A percentile compares a stretch with the other conserved stretches of the same genome.
Evolutionary conservation across 1,140 invertebrate genomes (phyloP).

Genomic region (Drosophila lacertosa): DNA sequence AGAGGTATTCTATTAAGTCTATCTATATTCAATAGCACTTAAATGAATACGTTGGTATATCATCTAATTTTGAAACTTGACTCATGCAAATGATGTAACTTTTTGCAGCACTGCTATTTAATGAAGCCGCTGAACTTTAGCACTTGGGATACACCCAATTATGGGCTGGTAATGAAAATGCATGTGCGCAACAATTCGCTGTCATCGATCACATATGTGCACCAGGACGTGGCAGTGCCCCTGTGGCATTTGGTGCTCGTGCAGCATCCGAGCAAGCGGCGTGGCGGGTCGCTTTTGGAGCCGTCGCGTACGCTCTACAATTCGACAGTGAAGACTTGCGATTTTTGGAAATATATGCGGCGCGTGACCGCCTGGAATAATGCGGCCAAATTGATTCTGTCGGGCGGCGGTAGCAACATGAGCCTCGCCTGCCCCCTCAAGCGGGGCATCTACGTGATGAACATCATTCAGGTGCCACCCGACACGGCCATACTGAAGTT

Average conservation of each 20-base stretch:
- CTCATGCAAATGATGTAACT: too few relatives aligned
- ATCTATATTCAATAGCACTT: too few relatives aligned
- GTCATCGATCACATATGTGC: constrained; percentile 64
- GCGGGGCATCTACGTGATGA: constrained; percentile 66
- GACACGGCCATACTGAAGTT: constrained; percentile 70
- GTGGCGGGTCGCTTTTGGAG: constrained; percentile 15
- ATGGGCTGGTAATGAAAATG: constrained; percentile 51
- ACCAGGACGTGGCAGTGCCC: constrained; percentile 61
- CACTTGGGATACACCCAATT: constrained; percentile 58
- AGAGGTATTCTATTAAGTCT: too few relatives aligned
- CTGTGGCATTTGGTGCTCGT: constrained; percentile 63
- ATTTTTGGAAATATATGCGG: constrained; percentile 70
- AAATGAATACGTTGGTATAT: too few relatives aligned
- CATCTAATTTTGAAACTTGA: too few relatives aligned
- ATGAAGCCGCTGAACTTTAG: constrained; percentile 56
- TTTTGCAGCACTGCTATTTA: constrained; percentile 56
- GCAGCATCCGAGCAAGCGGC: constrained; percentile 46
- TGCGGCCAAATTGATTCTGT: constrained; percentile 59
- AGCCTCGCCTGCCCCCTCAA: constrained; percentile 68
- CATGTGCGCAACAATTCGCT: constrained; percentile 64
- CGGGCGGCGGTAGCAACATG: constrained; percentile 64
- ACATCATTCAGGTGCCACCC: constrained; percentile 66
- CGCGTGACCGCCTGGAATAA: constrained; percentile 69
- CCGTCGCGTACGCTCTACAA: constrained; percentile 64
- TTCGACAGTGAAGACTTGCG: constrained; percentile 61